phyloP scores from a whole-genome alignment of 1,140 invertebrate species.

The Hypothenemus hampei region DNA sequence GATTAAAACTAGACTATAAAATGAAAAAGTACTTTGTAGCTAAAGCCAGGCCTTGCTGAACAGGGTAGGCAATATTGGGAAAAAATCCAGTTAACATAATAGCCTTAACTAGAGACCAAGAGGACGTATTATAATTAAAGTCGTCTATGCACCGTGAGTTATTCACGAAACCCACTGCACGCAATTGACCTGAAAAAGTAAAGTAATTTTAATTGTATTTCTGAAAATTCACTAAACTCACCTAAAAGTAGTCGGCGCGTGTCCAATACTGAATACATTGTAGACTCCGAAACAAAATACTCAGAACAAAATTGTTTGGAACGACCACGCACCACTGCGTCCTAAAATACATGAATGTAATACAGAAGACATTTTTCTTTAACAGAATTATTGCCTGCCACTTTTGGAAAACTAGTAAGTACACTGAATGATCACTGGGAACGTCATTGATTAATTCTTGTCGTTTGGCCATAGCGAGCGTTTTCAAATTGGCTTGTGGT shows the following conservation, averaged over 20 bases:
- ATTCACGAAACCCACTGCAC: constrained; percentile 78
- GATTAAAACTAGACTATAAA: too few species aligned
- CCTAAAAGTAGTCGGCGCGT: constrained; percentile 70
- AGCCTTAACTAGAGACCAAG: constrained; percentile 90
- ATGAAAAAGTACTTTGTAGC: constrained; percentile 38
- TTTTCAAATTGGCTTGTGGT: constrained; percentile 59
- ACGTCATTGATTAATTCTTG: constrained; percentile 70
- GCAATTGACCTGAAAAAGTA: constrained; percentile 60
- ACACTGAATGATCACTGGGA: constrained; percentile 87
- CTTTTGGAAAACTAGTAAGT: constrained; percentile 81
- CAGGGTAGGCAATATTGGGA: constrained; percentile 72
- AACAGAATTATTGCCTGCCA: constrained; percentile 50
- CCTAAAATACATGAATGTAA: constrained; percentile 4
- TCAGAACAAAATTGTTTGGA: constrained; percentile 73
- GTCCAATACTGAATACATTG: constrained; percentile 82
- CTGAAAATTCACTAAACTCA: constrained; percentile 1
- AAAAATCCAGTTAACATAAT: constrained; percentile 81
- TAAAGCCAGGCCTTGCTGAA: constrained; percentile 9
- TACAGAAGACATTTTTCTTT: background rate
- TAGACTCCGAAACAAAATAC: constrained; percentile 73
- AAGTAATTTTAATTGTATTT: constrained; percentile 9
- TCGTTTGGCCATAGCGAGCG: constrained; percentile 55
- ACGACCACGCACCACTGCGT: constrained; percentile 42
- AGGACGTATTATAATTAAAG: constrained; percentile 80
- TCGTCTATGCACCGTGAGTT: constrained; percentile 68